Base-by-base conservation (phyloP, 2,888 invertebrate species). In the Subacronicta megacephala region DNA sequence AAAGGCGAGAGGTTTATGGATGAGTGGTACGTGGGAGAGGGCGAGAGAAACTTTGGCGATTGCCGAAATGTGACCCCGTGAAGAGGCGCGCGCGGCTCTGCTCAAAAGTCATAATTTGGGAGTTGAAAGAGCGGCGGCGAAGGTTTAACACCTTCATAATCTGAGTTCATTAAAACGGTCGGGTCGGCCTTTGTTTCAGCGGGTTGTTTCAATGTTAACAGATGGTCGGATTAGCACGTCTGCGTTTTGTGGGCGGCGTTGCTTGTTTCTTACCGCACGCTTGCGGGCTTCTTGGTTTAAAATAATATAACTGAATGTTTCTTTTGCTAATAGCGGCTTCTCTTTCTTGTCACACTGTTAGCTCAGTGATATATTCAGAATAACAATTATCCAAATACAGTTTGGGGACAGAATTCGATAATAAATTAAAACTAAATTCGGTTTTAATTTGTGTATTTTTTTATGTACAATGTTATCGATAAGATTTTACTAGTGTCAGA, bases 111-210 rank as follows among this genome's bases (percentile, higher is more conserved):
- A 93, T 94, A 93, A 93, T 93, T 93, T 91, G 90, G 87, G 78
- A 92, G 92, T 93, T 92, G 90, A 93, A 93, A 92, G 93, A 90
- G 86, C 85, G 81, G 88, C 90, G 85, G 80, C 83, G 87, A 85
- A 81, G 89, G 89, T 90, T 93, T 94, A 93, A 93, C 94, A 93
- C 94, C 93, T 93, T 93, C 92, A 92, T 93, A 94, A 93, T 92
- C 93, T 91, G 87, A 85, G 87, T 89, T 93, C 93, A 94, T 94
- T 94, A 94, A 93, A 90, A 80, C 78, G 83, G 85, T 78, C 89
- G 89, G 91, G 88, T 75, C 86, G 86, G 90, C 87, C 92, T 93
- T 93, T 94, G 94, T 93, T 93, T 94, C 93, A 91, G 90, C 93
- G 87, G 88, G 83, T 92, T 84, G 92, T 92, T 93, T 76, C 83